A percentile compares a stretch with the other conserved stretches of the same genome.
These are phyloP conservation scores for Drosophila picticornis DNA, from an alignment of 2,888 invertebrate genomes.

Conservation along the genomic window DNA sequence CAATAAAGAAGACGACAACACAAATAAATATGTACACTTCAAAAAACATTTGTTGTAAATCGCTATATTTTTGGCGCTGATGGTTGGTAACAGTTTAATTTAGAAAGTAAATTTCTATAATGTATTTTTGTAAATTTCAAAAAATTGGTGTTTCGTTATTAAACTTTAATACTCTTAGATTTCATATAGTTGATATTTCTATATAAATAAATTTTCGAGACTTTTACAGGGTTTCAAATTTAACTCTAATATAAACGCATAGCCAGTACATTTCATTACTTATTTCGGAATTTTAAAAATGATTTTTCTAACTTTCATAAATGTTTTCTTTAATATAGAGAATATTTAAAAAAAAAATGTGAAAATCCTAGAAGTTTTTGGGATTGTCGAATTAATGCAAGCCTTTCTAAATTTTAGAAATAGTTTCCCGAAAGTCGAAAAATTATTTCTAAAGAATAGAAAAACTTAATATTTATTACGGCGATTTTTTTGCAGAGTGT, in stretches of 20 bases:
- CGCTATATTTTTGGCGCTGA: not conserved
- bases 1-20: slow-evolving; percentile 5
- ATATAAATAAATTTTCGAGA: too few species aligned
- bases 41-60: not conserved
- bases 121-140: too few species aligned
- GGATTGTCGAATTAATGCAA: too few species aligned
- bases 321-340: too few species aligned
- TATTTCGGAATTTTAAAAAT: too few species aligned
- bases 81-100: not conserved
- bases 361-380: not conserved
- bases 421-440: not conserved
- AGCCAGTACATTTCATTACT: too few species aligned
- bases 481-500: not conserved
- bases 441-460: not conserved
- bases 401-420: not conserved
- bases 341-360: slow-evolving; percentile 1
- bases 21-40: not conserved
- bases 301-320: too few species aligned
- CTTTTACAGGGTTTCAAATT: too few species aligned
- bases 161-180: too few species aligned
- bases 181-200: too few species aligned
- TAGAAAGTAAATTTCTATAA: not conserved
- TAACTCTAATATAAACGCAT: too few species aligned
- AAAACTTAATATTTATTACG: not conserved
- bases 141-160: too few species aligned